phyloP scores from a whole-genome alignment of 2,113 vertebrate genomes.

The Chauna torquata region DNA sequence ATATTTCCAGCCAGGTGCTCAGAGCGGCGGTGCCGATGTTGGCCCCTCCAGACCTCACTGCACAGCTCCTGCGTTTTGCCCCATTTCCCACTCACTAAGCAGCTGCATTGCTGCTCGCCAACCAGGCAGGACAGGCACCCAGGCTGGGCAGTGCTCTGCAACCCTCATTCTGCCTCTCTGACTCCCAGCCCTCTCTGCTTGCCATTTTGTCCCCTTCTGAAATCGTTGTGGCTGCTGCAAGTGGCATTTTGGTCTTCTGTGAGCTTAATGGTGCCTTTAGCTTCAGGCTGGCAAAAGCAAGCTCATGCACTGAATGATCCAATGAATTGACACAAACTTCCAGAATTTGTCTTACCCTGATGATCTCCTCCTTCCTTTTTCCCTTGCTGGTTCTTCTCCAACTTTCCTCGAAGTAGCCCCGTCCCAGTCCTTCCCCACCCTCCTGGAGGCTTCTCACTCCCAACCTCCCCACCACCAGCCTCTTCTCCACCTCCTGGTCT shows the following conservation, averaged over 20 bases:
- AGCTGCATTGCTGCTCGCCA: not conserved
- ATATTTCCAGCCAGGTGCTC: fast-evolving
- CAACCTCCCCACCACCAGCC: fast-evolving
- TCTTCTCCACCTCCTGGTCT: not conserved
- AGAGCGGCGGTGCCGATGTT: fast-evolving
- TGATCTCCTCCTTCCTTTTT: not conserved
- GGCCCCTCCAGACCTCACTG: not conserved
- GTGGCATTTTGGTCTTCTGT: not conserved
- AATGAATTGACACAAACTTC: not conserved
- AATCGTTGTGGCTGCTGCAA: not conserved
- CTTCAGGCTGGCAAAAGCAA: not conserved
- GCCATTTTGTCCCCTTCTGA: not conserved
- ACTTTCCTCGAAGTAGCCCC: not conserved
- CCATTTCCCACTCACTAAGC: fast-evolving
- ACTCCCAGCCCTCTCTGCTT: not conserved
- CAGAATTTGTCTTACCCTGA: conserved; percentile 1
- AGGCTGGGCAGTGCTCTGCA: not conserved
- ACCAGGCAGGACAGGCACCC: not conserved
- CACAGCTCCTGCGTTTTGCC: fast-evolving
- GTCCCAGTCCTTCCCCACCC: not conserved
- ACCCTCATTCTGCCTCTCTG: not conserved
- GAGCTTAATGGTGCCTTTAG: not conserved
- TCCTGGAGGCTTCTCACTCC: not conserved
- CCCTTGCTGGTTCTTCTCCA: not conserved
- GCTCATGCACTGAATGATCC: fast-evolving